Evolutionary conservation across 2,888 invertebrate genomes (phyloP).

Genomic region (Drosophila meridionalis): DNA sequence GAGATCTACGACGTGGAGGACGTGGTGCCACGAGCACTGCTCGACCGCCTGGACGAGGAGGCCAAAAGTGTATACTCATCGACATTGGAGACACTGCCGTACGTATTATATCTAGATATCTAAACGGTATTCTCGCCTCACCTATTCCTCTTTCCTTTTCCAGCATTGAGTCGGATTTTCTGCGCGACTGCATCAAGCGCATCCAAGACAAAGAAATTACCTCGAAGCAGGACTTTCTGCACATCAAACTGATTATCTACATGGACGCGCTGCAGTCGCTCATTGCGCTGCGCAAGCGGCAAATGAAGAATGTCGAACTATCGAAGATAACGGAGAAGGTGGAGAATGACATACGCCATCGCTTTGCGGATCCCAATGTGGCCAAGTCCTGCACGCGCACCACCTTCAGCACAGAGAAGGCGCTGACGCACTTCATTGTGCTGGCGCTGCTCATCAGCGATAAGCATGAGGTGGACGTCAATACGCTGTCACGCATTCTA

Average conservation of each 20-base stretch:
- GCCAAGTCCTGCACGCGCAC: constrained; percentile 68
- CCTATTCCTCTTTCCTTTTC: neutral
- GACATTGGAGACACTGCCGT: constrained; percentile 79
- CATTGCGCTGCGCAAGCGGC: constrained; percentile 68
- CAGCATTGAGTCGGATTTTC: constrained; percentile 81
- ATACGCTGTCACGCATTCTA: constrained; percentile 71
- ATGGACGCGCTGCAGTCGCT: constrained; percentile 82
- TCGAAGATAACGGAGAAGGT: constrained; percentile 83
- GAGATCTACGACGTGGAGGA: constrained; percentile 79
- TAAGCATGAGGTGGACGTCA: constrained; percentile 74
- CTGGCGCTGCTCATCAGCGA: constrained; percentile 76
- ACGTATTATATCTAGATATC: constrained; percentile 35
- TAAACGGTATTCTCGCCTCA: neutral
- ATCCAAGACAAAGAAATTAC: constrained; percentile 62
- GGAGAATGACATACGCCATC: constrained; percentile 82
- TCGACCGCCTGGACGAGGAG: constrained; percentile 82
- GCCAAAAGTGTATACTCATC: constrained; percentile 73
- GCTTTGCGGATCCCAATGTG: constrained; percentile 74
- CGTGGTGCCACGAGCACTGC: constrained; percentile 73
- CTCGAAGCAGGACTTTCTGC: constrained; percentile 60
- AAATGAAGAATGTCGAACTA: constrained; percentile 67
- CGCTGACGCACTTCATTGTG: constrained; percentile 82
- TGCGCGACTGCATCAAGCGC: constrained; percentile 56
- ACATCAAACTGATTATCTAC: constrained; percentile 82
- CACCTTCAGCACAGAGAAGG: constrained; percentile 78